Percentiles rank a stretch among this genome's conserved stretches.
Evolutionary conservation across 2,113 vertebrate species (phyloP).

Genomic region (Periophthalmodon schlosseri): DNA sequence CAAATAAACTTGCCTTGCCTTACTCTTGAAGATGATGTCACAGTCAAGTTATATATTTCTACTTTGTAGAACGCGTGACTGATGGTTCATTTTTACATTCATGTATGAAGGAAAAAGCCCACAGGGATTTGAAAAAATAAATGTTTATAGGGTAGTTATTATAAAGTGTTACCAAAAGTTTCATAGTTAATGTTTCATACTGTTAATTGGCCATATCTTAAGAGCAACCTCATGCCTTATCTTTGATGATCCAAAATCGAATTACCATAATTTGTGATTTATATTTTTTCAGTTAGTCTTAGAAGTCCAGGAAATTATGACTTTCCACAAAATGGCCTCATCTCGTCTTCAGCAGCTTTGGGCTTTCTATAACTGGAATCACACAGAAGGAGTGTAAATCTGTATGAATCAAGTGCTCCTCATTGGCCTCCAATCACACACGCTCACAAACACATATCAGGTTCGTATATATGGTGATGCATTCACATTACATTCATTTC

Average conservation of each 20-base stretch:
- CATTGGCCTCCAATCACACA: neutral
- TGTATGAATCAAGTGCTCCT: neutral
- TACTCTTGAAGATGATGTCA: too few species aligned
- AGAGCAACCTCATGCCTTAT: neutral
- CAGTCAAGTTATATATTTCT: too few species aligned
- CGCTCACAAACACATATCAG: neutral
- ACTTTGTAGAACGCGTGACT: too few species aligned
- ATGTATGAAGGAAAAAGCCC: too few species aligned
- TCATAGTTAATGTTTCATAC: too few species aligned
- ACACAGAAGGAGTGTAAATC: neutral
- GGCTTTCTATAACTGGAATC: conserved; percentile 5
- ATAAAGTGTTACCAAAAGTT: too few species aligned
- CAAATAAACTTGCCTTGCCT: too few species aligned
- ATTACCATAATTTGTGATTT: neutral
- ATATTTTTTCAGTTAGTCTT: neutral
- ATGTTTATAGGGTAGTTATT: too few species aligned
- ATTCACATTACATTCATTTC: neutral
- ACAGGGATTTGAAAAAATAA: too few species aligned
- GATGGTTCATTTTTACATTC: too few species aligned
- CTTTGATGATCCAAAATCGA: neutral
- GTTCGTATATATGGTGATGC: too few species aligned
- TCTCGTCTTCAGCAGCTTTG: neutral
- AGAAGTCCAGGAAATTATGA: neutral
- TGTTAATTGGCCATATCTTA: too few species aligned
- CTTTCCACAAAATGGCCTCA: neutral